Percentiles rank a stretch among this genome's conserved stretches.
phyloP scores from a whole-genome alignment of 2,797 vertebrate species.

The Pipistrellus kuhlii region DNA sequence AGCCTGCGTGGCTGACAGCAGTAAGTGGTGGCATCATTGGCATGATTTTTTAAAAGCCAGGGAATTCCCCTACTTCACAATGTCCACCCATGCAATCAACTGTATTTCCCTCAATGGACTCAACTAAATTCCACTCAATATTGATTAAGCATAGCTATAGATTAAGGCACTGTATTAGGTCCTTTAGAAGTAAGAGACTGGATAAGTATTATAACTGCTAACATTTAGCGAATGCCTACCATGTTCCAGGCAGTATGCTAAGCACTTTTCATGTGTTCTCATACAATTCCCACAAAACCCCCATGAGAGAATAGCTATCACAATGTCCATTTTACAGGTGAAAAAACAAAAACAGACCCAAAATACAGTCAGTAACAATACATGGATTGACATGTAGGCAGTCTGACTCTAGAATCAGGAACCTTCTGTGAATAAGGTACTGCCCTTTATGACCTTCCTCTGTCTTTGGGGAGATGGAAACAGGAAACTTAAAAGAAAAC shows the following conservation, averaged over 20 bases:
- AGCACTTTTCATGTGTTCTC: neutral
- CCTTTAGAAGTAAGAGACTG: neutral
- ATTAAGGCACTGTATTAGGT: neutral
- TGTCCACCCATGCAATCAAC: neutral
- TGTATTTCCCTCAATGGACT: neutral
- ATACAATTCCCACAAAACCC: neutral
- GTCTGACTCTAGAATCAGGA: slow-evolving; percentile 2
- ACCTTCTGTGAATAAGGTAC: neutral
- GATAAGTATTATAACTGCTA: neutral
- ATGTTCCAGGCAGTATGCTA: neutral
- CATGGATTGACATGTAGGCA: neutral
- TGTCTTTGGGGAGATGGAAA: slow-evolving; percentile 12
- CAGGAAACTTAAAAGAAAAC: slow-evolving; percentile 35
- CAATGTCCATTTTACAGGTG: neutral
- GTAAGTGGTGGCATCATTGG: neutral
- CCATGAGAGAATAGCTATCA: neutral
- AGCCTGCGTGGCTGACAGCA: slow-evolving; percentile 17
- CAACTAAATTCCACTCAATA: neutral
- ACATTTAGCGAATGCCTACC: neutral
- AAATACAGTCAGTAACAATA: neutral
- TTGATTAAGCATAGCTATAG: neutral
- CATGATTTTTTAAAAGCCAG: neutral
- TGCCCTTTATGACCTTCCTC: neutral
- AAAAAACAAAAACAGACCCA: slow-evolving; percentile 11
- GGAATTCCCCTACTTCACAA: neutral